A percentile compares a stretch with the other conserved stretches of the same genome.
phyloP scores from a whole-genome alignment of 2,113 vertebrate species.

The Nerophis ophidion region DNA sequence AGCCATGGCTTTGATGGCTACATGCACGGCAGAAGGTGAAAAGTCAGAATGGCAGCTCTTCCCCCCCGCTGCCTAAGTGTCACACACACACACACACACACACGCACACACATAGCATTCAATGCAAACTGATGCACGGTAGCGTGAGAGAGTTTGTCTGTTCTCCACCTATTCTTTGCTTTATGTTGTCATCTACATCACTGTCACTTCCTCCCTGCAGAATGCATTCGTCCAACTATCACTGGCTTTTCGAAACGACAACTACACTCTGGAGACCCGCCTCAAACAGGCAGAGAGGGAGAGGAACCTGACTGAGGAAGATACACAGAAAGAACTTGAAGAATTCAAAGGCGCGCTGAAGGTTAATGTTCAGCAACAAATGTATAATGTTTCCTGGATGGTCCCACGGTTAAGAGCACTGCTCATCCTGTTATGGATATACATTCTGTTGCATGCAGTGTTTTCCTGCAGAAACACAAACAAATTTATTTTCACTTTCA shows the following conservation, averaged over 20 bases:
- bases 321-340: conserved; percentile 92
- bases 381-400: conserved; percentile 34
- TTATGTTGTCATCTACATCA: conserved; percentile 23
- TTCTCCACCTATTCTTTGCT: conserved; percentile 10
- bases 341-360: conserved; percentile 87
- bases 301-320: conserved; percentile 90
- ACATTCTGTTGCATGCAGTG: not conserved
- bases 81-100: conserved; percentile 11
- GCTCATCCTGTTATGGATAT: conserved; percentile 17
- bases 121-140: not conserved
- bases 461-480: not conserved
- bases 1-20: conserved; percentile 54
- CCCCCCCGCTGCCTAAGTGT: conserved; percentile 15
- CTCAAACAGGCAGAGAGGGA: conserved; percentile 91
- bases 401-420: conserved; percentile 20
- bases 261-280: conserved; percentile 91
- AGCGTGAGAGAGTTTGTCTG: conserved; percentile 7
- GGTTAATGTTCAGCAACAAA: conserved; percentile 68
- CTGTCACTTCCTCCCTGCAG: conserved; percentile 67
- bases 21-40: conserved; percentile 31
- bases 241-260: conserved; percentile 98
- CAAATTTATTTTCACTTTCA: conserved; percentile 48
- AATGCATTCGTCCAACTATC: conserved; percentile 97
- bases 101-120: conserved; percentile 11
- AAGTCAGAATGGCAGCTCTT: conserved; percentile 35